Conservation (phyloP, 2,888 invertebrate species). For the Platycnemis pennipes region DNA sequence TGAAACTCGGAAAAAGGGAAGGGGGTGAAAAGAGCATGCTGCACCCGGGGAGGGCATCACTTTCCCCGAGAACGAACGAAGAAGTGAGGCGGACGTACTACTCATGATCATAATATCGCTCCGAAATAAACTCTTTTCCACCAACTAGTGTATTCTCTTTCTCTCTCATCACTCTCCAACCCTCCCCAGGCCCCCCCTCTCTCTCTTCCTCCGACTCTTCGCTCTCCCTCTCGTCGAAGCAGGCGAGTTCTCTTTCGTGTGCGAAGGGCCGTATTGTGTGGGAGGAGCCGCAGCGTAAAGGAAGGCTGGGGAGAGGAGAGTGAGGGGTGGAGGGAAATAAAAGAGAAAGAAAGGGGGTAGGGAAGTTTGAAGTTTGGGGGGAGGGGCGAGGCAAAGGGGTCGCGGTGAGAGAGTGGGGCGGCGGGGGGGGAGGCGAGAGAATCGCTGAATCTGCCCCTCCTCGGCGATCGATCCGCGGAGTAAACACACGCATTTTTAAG, state of each 20-base stretch:
- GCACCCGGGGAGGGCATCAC: too few species aligned
- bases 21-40: too few species aligned
- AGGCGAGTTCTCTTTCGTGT: neutral
- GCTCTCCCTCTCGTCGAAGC: neutral
- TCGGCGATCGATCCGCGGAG: conserved; percentile 7
- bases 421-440: neutral
- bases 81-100: too few species aligned
- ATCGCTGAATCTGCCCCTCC: neutral
- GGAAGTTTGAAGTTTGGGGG: neutral
- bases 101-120: too few species aligned
- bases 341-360: neutral
- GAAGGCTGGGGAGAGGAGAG: neutral
- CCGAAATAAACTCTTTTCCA: too few species aligned
- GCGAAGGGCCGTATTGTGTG: neutral
- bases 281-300: too few species aligned
- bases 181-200: neutral
- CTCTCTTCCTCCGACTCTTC: too few species aligned
- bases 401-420: too few species aligned
- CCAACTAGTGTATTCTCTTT: neutral
- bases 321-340: neutral
- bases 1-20: too few species aligned
- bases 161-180: neutral
- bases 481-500: conserved; percentile 31
- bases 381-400: neutral
- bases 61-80: too few species aligned